These are phyloP conservation scores for Dolichomitus sp. DNA, from an alignment of 2,888 invertebrate genomes.

Conservation along the genomic window DNA sequence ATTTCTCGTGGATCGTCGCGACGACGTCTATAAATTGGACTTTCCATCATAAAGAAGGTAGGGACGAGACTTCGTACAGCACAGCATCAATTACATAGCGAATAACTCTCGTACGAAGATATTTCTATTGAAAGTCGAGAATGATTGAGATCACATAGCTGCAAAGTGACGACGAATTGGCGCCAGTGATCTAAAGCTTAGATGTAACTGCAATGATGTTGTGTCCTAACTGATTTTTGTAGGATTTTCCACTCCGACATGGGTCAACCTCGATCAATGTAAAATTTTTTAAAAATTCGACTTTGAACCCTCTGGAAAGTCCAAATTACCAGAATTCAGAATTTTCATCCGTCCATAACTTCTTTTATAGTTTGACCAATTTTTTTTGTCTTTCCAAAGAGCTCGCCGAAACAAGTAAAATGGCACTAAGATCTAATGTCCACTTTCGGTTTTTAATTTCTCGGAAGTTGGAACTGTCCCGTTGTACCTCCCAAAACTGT, in stretches of 20 bases:
- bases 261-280: neutral
- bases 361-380: too few relatives aligned
- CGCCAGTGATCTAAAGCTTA: neutral
- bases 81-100: neutral
- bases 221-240: neutral
- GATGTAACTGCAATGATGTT: neutral
- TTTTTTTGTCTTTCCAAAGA: too few relatives aligned
- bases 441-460: constrained; percentile 25
- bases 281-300: neutral
- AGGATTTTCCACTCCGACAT: neutral
- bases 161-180: constrained; percentile 5
- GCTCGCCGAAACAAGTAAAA: too few relatives aligned
- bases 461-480: constrained; percentile 21
- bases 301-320: too few relatives aligned
- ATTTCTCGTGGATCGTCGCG: constrained; percentile 33
- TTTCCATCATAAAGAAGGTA: constrained; percentile 36
- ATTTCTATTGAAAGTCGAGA: constrained; percentile 16
- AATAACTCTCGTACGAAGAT: constrained; percentile 8
- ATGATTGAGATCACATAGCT: constrained; percentile 5
- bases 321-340: too few relatives aligned
- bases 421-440: too few relatives aligned
- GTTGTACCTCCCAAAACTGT: constrained; percentile 29
- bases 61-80: neutral
- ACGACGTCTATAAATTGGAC: constrained; percentile 51
- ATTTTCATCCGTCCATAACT: too few relatives aligned